Evolutionary conservation across 2,888 invertebrate genomes (phyloP).

Genomic region (Holacanthella duospinosa): DNA sequence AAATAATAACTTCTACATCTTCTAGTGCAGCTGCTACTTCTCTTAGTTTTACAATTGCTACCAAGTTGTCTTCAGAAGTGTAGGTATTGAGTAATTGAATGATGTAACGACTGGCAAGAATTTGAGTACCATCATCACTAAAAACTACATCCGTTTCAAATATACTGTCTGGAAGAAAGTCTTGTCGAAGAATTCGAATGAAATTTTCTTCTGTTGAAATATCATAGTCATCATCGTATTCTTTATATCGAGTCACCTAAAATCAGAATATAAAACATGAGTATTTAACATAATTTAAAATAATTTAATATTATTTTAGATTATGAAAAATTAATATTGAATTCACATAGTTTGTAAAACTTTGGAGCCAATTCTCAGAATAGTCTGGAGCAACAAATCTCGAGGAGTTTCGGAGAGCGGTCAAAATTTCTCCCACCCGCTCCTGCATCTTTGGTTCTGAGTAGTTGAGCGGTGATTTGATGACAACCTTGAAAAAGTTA

Average conservation of each 20-base stretch:
- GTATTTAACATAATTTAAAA: too few relatives aligned
- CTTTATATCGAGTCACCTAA: background rate
- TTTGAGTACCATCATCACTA: background rate
- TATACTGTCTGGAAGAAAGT: background rate
- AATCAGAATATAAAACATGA: too few relatives aligned
- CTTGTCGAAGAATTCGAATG: background rate
- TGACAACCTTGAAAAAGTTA: slow-evolving; percentile 10
- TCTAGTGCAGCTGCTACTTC: slow-evolving; percentile 18
- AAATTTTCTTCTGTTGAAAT: background rate
- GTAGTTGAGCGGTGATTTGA: slow-evolving; percentile 13
- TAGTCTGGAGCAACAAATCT: background rate
- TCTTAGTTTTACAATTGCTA: background rate
- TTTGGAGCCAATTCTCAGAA: background rate
- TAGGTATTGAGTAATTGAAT: slow-evolving; percentile 2
- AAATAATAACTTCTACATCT: slow-evolving; percentile 36
- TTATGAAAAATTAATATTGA: too few relatives aligned
- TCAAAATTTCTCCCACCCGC: background rate
- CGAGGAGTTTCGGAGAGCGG: background rate
- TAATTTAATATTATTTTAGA: too few relatives aligned
- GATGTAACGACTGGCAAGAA: slow-evolving; percentile 1
- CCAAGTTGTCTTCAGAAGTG: slow-evolving; percentile 1
- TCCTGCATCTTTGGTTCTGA: slow-evolving; percentile 2
- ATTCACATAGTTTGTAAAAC: background rate
- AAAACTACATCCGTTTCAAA: background rate
- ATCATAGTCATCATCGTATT: background rate